phyloP scores from a whole-genome alignment of 2,113 vertebrate species.

The Carollia perspicillata region DNA sequence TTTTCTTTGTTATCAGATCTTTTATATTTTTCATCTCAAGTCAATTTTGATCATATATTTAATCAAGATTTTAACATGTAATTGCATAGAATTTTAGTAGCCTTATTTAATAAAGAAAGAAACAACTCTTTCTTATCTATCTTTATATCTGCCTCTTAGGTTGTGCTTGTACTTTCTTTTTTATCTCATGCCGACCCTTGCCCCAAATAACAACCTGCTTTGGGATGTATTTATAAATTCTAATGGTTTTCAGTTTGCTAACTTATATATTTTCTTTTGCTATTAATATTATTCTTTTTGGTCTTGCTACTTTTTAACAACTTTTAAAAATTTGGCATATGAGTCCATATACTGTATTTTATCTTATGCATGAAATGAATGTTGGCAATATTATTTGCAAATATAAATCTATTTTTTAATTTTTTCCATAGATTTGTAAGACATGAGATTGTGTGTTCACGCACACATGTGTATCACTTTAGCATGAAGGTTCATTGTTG shows the following conservation, averaged over 20 bases:
- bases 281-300: neutral
- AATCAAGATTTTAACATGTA: neutral
- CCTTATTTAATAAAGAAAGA: neutral
- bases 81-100: neutral
- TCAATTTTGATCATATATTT: neutral
- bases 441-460: neutral
- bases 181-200: neutral
- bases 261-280: neutral
- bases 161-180: neutral
- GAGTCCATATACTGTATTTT: neutral
- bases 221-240: neutral
- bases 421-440: neutral
- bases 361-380: neutral
- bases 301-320: neutral
- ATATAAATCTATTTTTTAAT: neutral
- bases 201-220: neutral
- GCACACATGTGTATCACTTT: neutral
- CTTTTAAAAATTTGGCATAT: neutral
- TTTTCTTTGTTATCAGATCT: neutral
- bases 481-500: neutral
- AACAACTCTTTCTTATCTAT: neutral
- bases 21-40: neutral
- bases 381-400: neutral
- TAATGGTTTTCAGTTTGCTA: neutral
- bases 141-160: neutral